Percentiles rank a stretch among this genome's conserved stretches.
Evolutionary conservation across 2,797 vertebrate genomes (phyloP).

Genomic region (Acanthurus tractus): DNA sequence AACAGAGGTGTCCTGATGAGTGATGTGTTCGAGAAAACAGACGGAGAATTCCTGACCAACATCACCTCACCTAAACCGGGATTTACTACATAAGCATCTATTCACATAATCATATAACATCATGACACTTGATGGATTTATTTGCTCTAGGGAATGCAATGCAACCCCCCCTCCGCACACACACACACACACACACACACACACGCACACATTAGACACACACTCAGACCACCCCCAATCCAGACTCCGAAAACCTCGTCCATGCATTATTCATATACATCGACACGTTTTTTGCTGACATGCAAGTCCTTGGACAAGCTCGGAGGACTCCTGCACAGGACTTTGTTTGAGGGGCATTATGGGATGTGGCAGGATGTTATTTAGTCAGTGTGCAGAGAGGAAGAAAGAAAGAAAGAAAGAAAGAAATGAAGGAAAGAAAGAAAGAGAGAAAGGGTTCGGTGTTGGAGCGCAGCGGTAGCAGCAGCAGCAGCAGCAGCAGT

Average conservation of each 20-base stretch:
- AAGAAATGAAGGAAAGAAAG: conserved; percentile 1
- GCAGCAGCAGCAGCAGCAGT: neutral
- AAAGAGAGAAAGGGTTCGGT: neutral
- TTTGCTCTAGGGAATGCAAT: conserved; percentile 58
- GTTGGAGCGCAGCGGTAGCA: neutral
- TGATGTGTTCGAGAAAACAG: conserved; percentile 32
- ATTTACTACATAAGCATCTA: conserved; percentile 57
- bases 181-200: neutral
- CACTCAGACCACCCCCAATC: no score
- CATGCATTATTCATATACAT: conserved; percentile 78
- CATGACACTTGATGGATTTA: conserved; percentile 73
- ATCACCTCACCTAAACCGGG: conserved; percentile 54
- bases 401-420: conserved; percentile 1
- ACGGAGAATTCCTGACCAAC: conserved; percentile 38
- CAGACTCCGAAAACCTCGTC: conserved; percentile 58
- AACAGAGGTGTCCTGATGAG: conserved; percentile 24
- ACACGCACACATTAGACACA: neutral
- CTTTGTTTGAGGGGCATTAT: conserved; percentile 68
- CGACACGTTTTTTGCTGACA: conserved; percentile 71
- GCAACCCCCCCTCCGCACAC: neutral
- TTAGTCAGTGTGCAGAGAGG: conserved; percentile 53
- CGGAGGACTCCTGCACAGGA: conserved; percentile 62
- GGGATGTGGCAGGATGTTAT: conserved; percentile 62
- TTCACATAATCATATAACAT: conserved; percentile 61
- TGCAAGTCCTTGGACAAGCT: conserved; percentile 67